Conservation (phyloP, 1,140 invertebrate genomes). For the Himalopsyche phryganea region DNA sequence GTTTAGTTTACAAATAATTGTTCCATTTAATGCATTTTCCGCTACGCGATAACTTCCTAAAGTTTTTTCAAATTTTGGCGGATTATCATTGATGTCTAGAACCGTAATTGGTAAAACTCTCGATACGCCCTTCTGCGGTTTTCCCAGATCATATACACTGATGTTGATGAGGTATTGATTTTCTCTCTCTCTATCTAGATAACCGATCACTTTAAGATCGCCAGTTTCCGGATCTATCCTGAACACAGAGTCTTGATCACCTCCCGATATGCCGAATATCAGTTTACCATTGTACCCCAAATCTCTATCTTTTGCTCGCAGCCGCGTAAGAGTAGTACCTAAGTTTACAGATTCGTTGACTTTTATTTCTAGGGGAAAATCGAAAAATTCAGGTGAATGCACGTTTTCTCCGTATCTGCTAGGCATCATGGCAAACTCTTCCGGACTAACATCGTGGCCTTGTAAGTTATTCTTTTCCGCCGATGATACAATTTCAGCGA, state of each 20-base stretch:
- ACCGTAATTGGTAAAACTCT: conserved; percentile 67
- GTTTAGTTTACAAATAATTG: conserved; percentile 69
- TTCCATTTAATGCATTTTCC: conserved; percentile 72
- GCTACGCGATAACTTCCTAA: conserved; percentile 72
- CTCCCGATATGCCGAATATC: conserved; percentile 74
- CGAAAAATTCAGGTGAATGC: conserved; percentile 71
- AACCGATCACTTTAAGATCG: conserved; percentile 70
- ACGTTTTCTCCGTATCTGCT: conserved; percentile 74
- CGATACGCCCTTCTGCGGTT: conserved; percentile 69
- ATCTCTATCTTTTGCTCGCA: conserved; percentile 73
- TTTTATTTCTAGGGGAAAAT: conserved; percentile 64
- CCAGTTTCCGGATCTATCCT: conserved; percentile 75
- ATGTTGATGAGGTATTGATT: conserved; percentile 76
- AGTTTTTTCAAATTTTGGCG: conserved; percentile 72
- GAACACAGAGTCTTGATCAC: conserved; percentile 80
- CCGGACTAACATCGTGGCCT: conserved; percentile 42
- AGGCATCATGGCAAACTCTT: conserved; percentile 68
- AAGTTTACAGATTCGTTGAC: conserved; percentile 77
- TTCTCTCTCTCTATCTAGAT: conserved; percentile 75
- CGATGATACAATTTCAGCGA: conserved; percentile 67
- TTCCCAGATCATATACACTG: conserved; percentile 77
- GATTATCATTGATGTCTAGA: conserved; percentile 76
- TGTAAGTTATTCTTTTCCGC: conserved; percentile 71
- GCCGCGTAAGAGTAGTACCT: conserved; percentile 62
- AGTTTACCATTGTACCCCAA: conserved; percentile 69